Evolutionary conservation across 2,113 vertebrate genomes (phyloP).

Genomic region (Xyliphius kryptos): DNA sequence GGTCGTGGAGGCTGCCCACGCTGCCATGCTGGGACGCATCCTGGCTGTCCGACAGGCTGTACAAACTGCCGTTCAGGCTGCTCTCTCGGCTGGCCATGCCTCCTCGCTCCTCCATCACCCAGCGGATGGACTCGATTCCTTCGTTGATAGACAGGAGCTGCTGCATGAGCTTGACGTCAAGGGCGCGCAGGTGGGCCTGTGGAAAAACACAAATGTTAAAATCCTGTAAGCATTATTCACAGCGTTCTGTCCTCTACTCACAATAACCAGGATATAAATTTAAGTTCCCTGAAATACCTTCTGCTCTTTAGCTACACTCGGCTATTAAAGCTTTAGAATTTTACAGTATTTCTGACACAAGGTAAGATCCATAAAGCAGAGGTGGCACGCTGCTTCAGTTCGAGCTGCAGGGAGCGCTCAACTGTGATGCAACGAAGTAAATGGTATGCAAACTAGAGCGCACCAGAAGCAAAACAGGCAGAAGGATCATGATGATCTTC

Average conservation of each 20-base stretch:
- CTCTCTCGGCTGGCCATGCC: slow-evolving; percentile 77
- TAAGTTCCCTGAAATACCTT: not conserved
- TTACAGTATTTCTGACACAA: not conserved
- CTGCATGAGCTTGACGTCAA: slow-evolving; percentile 87
- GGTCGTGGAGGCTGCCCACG: slow-evolving; percentile 78
- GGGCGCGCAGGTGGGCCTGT: slow-evolving; percentile 83
- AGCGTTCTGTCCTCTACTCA: too few species aligned
- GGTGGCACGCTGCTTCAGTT: not conserved
- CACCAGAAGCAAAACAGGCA: slow-evolving; percentile 11
- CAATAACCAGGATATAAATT: too few species aligned
- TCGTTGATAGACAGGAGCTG: slow-evolving; percentile 92
- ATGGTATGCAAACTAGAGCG: slow-evolving; percentile 26
- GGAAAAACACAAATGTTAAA: too few species aligned
- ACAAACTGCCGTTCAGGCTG: slow-evolving; percentile 85
- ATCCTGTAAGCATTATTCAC: too few species aligned
- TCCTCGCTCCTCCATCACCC: slow-evolving; percentile 88
- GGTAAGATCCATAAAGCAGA: slow-evolving; percentile 10
- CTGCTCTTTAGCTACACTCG: slow-evolving; percentile 6
- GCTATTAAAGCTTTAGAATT: slow-evolving; percentile 11
- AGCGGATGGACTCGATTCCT: slow-evolving; percentile 91
- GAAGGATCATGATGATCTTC: not conserved
- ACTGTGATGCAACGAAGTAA: slow-evolving; percentile 12
- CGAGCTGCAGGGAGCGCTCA: not conserved
- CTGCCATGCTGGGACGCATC: slow-evolving; percentile 78
- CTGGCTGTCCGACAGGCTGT: slow-evolving; percentile 86